phyloP scores from a whole-genome alignment of 2,888 invertebrate species.

The Apamea anceps region DNA sequence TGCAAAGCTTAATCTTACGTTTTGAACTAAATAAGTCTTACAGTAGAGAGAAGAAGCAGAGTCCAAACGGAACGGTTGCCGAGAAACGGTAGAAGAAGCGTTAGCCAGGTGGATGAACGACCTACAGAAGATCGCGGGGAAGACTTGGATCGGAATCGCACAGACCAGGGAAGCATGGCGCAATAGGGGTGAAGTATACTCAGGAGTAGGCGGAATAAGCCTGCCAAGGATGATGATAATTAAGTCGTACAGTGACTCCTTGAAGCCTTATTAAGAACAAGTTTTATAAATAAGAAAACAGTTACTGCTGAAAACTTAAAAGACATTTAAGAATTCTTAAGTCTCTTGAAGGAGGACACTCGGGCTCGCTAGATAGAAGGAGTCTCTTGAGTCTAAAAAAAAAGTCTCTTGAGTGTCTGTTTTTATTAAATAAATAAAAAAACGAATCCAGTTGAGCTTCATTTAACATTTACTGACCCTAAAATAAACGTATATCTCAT shows the following conservation, averaged over 20 bases:
- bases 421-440: neutral
- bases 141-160: neutral
- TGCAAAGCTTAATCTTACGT: neutral
- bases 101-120: neutral
- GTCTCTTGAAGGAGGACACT: too few relatives aligned
- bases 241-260: neutral
- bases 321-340: too few relatives aligned
- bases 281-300: neutral
- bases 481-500: slow-evolving; percentile 14
- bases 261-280: neutral
- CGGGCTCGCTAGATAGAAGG: too few relatives aligned
- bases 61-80: too few relatives aligned
- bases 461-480: slow-evolving; percentile 23
- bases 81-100: neutral
- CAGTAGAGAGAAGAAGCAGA: too few relatives aligned
- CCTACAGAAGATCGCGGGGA: neutral
- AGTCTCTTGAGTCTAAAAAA: too few relatives aligned
- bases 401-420: neutral
- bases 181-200: neutral
- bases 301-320: neutral
- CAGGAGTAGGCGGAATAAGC: neutral
- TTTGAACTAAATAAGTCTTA: neutral
- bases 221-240: neutral
- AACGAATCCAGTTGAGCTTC: neutral
- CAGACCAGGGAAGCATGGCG: neutral